A percentile compares a stretch with the other conserved stretches of the same genome.
Evolutionary conservation across 2,797 vertebrate species (phyloP).

Genomic region (Clamator glandarius): DNA sequence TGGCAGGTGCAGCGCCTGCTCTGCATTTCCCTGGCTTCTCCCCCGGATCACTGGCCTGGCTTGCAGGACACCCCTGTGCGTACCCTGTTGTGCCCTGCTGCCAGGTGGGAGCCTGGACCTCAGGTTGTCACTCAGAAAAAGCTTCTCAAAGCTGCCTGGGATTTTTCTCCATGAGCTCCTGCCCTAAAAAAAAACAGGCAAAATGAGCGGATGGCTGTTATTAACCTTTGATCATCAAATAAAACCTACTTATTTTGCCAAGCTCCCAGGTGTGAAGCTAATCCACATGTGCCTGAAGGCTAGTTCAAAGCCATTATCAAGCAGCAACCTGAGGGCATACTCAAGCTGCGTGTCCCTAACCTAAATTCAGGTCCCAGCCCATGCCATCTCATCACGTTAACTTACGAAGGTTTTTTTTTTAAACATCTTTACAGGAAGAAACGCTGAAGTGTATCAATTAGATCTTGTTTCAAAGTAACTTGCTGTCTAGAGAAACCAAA

Average conservation of each 20-base stretch:
- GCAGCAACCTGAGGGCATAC: not conserved
- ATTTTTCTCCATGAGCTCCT: rapidly evolving
- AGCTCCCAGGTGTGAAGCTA: not conserved
- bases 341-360: not conserved
- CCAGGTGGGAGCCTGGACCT: not conserved
- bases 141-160: not conserved
- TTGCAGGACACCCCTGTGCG: rapidly evolving
- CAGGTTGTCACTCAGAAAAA: rapidly evolving
- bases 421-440: not conserved
- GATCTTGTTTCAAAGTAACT: not conserved
- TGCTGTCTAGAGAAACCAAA: not conserved
- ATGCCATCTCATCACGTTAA: not conserved
- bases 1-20: not conserved
- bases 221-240: not conserved
- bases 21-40: not conserved
- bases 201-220: not conserved
- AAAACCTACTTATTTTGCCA: not conserved
- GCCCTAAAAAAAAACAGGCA: not conserved
- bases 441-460: not conserved
- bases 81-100: too few species aligned
- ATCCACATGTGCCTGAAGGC: not conserved
- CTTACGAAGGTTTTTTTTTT: not conserved
- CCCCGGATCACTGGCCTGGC: not conserved
- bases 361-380: not conserved
- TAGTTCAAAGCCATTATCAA: not conserved